A percentile compares a stretch with the other conserved stretches of the same genome.
Conservation (phyloP, 2,113 vertebrate species). For the Cyprinodon variegatus region DNA sequence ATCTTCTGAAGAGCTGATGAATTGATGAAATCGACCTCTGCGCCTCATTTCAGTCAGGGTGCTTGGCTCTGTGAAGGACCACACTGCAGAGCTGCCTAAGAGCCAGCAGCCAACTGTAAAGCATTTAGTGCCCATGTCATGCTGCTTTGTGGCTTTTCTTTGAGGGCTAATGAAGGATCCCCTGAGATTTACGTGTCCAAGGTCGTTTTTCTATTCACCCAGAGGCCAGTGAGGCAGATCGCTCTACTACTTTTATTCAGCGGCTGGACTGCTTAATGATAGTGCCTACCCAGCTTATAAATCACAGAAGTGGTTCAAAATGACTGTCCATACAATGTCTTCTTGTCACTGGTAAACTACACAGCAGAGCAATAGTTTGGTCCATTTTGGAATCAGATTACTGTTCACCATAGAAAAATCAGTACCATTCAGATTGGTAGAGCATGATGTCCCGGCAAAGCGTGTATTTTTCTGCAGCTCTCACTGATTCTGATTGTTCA, state of each 20-base stretch:
- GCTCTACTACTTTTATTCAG: constrained; percentile 40
- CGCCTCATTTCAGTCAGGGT: constrained; percentile 3
- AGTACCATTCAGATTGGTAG: not conserved
- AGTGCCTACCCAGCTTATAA: constrained; percentile 50
- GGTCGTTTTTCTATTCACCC: constrained; percentile 56
- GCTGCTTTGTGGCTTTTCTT: constrained; percentile 60
- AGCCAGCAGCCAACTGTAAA: constrained; percentile 42
- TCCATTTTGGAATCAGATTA: constrained; percentile 1
- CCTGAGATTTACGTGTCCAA: constrained; percentile 62
- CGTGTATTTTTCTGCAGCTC: not conserved
- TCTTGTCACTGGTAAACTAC: not conserved
- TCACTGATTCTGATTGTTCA: constrained; percentile 22
- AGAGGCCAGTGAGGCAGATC: constrained; percentile 30
- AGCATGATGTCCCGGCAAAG: not conserved
- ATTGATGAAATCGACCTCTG: constrained; percentile 34
- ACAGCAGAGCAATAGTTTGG: constrained; percentile 5
- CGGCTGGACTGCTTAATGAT: constrained; percentile 53
- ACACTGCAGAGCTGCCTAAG: constrained; percentile 8
- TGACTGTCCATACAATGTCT: constrained; percentile 10
- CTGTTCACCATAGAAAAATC: constrained; percentile 1
- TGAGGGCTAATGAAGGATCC: constrained; percentile 53
- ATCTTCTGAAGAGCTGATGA: constrained; percentile 27
- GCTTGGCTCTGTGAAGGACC: constrained; percentile 26
- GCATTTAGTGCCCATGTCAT: constrained; percentile 39
- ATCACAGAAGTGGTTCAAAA: constrained; percentile 39